Evolutionary conservation across 2,113 vertebrate species (phyloP), one percentile per base, ranked within the genome.

Genomic region (Carassius carassius): DNA sequence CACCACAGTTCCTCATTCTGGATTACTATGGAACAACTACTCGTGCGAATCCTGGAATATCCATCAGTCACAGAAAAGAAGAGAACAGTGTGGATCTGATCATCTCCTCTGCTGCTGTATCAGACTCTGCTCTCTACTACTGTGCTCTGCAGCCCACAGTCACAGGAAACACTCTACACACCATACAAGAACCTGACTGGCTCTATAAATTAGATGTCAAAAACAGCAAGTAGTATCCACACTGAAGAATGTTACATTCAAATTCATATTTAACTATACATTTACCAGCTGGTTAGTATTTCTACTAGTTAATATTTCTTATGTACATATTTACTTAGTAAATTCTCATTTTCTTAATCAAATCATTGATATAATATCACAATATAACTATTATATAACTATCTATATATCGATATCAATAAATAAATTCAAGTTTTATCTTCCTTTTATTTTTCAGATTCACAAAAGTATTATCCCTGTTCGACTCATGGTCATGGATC

Each of bases 71-170:
- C 29, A 78, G 77, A 79, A 74, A 73, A 51, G 17, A 37, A 25
- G 35, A 23, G 0, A 62, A 14, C 0, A 14, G 3, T 29, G 76
- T 83, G 29, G 7, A 65, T 62, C 76, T 87, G 44, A 4, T 25
- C 2, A 76, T 86, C 47, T 76, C 60, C 6, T 51, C 78, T 67
- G 72, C 29, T 82, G 21, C n/a, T 12, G 54, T 63, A 58, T 19
- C 69, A 84, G 82, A 84, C 82, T 74, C 69, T 60, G 82, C 70
- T 62, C 29, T 84, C 51, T 87, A 72, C 35, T 84, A 81, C 82
- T 84, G 82, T 69, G 82, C 76, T 1, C 2, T 84, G 73, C 1
- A 11, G 54, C 54, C 54, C 54, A 58, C 54, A 58, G 54, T 58
- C 2, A 21, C 54, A 58, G 19, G 54, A 58, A 58, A 58, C 54